A percentile compares a stretch with the other conserved stretches of the same genome.
phyloP scores from a whole-genome alignment of 1,140 invertebrate genomes.

The Macrocentrus cingulum region DNA sequence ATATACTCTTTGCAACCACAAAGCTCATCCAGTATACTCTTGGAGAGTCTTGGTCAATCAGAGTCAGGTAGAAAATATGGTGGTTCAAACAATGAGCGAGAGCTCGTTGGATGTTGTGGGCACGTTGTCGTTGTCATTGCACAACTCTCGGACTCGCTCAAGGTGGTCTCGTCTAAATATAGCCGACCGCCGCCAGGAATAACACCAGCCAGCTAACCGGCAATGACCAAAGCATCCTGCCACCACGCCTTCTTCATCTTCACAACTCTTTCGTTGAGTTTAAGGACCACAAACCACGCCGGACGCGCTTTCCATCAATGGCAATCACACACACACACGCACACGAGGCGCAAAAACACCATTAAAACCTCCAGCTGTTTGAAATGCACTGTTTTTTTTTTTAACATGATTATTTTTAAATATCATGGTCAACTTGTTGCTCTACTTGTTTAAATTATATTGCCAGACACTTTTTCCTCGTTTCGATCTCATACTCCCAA shows the following conservation, averaged over 20 bases:
- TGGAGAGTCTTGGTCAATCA: no score
- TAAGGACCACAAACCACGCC: not conserved
- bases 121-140: constrained; percentile 25
- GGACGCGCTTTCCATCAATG: no score
- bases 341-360: no score
- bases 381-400: not conserved
- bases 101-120: no score
- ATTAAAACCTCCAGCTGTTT: no score
- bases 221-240: constrained; percentile 45
- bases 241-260: constrained; percentile 29
- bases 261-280: not conserved
- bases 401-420: not conserved
- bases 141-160: constrained; percentile 42
- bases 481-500: not conserved
- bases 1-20: no score
- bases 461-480: constrained; percentile 4
- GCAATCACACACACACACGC: no score
- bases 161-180: constrained; percentile 53
- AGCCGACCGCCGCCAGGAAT: constrained; percentile 48
- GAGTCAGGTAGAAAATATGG: no score
- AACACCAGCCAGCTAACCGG: constrained; percentile 42
- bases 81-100: no score
- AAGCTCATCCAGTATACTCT: no score
- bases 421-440: constrained; percentile 15
- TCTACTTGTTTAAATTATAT: constrained; percentile 9